Evolutionary conservation across 1,140 invertebrate genomes (phyloP), one percentile per base, ranked within the genome.

Genomic region (Aphis gossypii): DNA sequence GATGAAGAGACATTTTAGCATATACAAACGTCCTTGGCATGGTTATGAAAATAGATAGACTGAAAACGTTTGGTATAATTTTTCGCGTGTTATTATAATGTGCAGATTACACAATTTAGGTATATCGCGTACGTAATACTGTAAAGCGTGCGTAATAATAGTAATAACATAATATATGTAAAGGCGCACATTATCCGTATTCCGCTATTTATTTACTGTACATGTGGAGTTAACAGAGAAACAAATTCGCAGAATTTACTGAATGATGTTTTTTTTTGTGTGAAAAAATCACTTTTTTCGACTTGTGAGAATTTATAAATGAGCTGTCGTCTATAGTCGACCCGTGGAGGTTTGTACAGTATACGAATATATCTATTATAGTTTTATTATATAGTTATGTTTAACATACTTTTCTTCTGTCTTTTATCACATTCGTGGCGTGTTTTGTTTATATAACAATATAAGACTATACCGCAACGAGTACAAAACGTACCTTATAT

Each of bases 11-110:
- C 54, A 56, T 56, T 48, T 60, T 35, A 56, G 38, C 21, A 41
- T 30, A 38, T 11, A n/a, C 38, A 21, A 38, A 56, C 82, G 92
- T 86, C 92, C 92, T 93, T 93, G 92, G 82, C 92, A 83, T 25
- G 23, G 21, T 93, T 93, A 86, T 84, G 41, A 30, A 93, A 93
- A 93, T 84, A 93, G 92, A 51, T 38, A 41, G 11, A 90, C 89
- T 56, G 38, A 44, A 90, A 90, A 90, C 23, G 89, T 89, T 56
- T 54, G 51, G 88, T 44, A 30, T 41, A 44, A 90, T 90, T 90
- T 68, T 68, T 90, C 89, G 54, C 54, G 38, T 30, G 11, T 68
- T 90, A 41, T 35, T 60, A 30, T 84, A 76, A 76, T 76, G 18
- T n/a, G n/a, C n/a, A n/a, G 60, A 76, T 76, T 76, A 76, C 60